These are phyloP conservation scores for Rhinolophus sinicus DNA, from an alignment of 2,113 vertebrate species.

Conservation along the genomic window DNA sequence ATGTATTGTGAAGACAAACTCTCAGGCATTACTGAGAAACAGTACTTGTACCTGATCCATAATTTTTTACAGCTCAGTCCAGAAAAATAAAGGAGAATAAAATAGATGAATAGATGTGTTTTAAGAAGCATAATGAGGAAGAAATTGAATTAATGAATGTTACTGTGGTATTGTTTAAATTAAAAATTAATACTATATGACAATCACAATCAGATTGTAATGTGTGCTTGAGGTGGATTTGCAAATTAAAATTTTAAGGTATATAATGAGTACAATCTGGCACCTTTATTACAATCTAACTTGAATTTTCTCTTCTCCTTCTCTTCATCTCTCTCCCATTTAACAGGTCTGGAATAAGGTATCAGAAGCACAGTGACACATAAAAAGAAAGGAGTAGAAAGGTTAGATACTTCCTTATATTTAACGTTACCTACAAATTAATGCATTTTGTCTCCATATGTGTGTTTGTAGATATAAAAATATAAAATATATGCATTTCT, in stretches of 20 bases:
- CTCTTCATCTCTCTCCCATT: not conserved
- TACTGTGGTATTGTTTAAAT: slow-evolving; percentile 36
- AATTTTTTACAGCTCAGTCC: not conserved
- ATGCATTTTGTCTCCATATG: slow-evolving; percentile 15
- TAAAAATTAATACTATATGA: slow-evolving; percentile 29
- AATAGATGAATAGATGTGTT: not conserved
- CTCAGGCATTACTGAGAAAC: not conserved
- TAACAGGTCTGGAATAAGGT: not conserved
- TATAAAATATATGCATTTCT: not conserved
- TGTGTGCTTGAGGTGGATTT: not conserved
- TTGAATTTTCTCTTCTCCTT: slow-evolving; percentile 5
- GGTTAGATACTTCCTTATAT: not conserved
- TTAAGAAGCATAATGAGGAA: not conserved
- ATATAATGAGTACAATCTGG: not conserved
- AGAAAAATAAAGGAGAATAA: slow-evolving; percentile 3
- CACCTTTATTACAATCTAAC: slow-evolving; percentile 35
- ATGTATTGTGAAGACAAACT: not conserved
- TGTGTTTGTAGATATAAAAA: slow-evolving; percentile 3
- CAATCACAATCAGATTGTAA: slow-evolving; percentile 35
- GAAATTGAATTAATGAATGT: slow-evolving; percentile 22
- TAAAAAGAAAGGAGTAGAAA: not conserved
- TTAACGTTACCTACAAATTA: slow-evolving; percentile 5
- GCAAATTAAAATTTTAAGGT: slow-evolving; percentile 27
- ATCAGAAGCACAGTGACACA: not conserved
- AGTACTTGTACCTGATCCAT: not conserved